Evolutionary conservation across 2,113 vertebrate genomes (phyloP).

Genomic region (Ceyx cyanopectus): DNA sequence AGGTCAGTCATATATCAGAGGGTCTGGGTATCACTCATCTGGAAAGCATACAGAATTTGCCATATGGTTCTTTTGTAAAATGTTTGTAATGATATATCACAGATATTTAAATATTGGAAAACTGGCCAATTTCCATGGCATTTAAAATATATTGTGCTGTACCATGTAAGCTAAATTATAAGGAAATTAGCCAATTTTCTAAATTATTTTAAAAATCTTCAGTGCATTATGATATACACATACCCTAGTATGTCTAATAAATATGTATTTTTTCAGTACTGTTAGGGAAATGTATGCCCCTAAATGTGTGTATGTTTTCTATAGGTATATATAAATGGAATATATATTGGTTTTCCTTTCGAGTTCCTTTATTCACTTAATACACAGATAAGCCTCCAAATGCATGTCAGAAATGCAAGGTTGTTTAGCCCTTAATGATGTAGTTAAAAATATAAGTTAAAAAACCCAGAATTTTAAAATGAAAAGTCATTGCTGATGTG

Average conservation of each 20-base stretch:
- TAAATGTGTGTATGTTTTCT: neutral
- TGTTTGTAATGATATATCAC: constrained; percentile 24
- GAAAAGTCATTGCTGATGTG: neutral
- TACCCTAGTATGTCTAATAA: neutral
- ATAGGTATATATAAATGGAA: neutral
- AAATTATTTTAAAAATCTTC: neutral
- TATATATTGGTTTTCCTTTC: neutral
- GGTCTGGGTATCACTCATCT: constrained; percentile 25
- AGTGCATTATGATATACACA: neutral
- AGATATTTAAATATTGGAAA: constrained; percentile 43
- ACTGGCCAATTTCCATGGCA: constrained; percentile 10
- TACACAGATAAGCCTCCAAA: neutral
- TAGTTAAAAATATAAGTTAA: neutral
- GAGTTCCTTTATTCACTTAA: neutral
- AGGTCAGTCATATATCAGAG: neutral
- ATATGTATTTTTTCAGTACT: neutral
- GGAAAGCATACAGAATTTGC: constrained; percentile 20
- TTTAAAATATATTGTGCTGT: constrained; percentile 20
- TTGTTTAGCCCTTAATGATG: neutral
- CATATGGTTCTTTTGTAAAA: constrained; percentile 36
- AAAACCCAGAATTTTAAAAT: neutral
- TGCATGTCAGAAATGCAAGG: neutral
- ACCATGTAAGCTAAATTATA: neutral
- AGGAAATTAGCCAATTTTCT: constrained; percentile 19
- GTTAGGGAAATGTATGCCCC: neutral